These are phyloP conservation scores for Trisateles emortualis DNA, from an alignment of 2,888 invertebrate genomes.

Conservation along the genomic window DNA sequence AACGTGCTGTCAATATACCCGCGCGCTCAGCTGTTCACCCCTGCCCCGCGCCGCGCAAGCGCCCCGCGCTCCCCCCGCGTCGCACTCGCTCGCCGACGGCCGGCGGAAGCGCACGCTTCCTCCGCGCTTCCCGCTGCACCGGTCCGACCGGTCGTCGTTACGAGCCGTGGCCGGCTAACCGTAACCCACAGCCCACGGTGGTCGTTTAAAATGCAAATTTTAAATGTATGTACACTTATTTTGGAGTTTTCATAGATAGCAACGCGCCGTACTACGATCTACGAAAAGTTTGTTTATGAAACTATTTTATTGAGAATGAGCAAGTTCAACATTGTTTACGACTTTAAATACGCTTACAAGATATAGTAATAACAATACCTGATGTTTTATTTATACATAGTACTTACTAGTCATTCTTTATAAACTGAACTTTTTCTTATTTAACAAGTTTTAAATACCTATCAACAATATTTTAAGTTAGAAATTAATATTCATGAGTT, in stretches of 20 bases:
- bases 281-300: slow-evolving; percentile 32
- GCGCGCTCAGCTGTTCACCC: slow-evolving; percentile 87
- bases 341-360: not conserved
- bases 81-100: slow-evolving; percentile 57
- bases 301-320: slow-evolving; percentile 14
- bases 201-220: slow-evolving; percentile 58
- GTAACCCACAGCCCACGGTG: slow-evolving; percentile 51
- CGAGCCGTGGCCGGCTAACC: slow-evolving; percentile 50
- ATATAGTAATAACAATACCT: not conserved
- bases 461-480: not conserved
- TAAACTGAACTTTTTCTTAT: too few species aligned
- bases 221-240: slow-evolving; percentile 45
- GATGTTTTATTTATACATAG: too few species aligned
- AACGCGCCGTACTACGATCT: slow-evolving; percentile 19
- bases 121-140: slow-evolving; percentile 27
- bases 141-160: slow-evolving; percentile 39
- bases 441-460: too few species aligned
- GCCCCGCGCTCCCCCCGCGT: slow-evolving; percentile 63
- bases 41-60: slow-evolving; percentile 71
- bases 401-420: too few species aligned
- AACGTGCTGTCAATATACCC: slow-evolving; percentile 88
- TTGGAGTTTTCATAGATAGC: slow-evolving; percentile 37
- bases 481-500: slow-evolving; percentile 7
- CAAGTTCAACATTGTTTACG: not conserved
- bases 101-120: slow-evolving; percentile 40